These are phyloP conservation scores for Podarcis muralis DNA, from an alignment of 2,113 vertebrate genomes.

Conservation along the genomic window DNA sequence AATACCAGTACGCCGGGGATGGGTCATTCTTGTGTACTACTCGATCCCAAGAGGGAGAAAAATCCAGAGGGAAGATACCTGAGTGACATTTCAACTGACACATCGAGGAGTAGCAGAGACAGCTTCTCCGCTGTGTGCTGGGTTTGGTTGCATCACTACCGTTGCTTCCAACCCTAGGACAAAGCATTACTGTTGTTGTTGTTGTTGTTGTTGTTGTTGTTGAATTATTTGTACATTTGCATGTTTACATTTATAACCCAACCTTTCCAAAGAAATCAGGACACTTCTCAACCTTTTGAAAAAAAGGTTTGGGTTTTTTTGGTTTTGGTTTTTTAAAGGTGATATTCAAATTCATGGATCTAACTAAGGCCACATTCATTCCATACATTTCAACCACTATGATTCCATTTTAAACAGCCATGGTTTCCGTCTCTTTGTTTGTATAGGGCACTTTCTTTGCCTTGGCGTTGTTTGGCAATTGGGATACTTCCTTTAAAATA, in stretches of 20 bases:
- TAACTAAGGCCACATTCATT: too few relatives aligned
- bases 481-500: too few relatives aligned
- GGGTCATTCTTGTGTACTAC: conserved; percentile 65
- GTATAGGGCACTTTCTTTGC: too few relatives aligned
- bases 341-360: too few relatives aligned
- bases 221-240: neutral
- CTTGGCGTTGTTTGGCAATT: too few relatives aligned
- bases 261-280: neutral
- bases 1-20: conserved; percentile 56
- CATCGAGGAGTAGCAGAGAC: neutral
- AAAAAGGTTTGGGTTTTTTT: neutral
- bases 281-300: neutral
- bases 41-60: conserved; percentile 44
- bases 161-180: neutral
- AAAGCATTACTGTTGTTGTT: neutral
- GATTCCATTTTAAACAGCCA: too few relatives aligned
- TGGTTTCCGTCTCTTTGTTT: too few relatives aligned
- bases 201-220: neutral
- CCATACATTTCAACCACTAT: too few relatives aligned
- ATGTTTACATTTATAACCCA: neutral
- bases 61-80: conserved; percentile 53
- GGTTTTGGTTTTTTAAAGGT: too few relatives aligned
- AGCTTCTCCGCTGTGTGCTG: conserved; percentile 10
- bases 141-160: neutral
- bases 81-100: conserved; percentile 58